These are phyloP conservation scores for Montifringilla adamsi DNA, from an alignment of 2,113 vertebrate genomes.

Conservation along the genomic window DNA sequence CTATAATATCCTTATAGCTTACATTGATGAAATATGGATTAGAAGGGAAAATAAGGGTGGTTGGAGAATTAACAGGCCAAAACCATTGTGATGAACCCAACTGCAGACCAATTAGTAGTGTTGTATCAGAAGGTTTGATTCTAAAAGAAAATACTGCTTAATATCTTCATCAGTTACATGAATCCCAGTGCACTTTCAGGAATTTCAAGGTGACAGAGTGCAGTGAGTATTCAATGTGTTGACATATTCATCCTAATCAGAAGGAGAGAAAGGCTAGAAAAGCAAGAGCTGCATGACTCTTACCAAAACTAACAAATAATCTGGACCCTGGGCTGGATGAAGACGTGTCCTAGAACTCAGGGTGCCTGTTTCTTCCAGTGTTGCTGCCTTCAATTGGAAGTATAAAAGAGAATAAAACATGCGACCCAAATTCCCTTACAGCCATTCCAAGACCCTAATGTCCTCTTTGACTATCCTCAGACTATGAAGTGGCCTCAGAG, in stretches of 20 bases:
- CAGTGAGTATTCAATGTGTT: rapidly evolving
- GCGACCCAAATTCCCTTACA: background rate
- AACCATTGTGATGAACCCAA: background rate
- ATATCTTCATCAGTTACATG: background rate
- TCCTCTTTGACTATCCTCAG: background rate
- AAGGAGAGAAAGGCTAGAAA: background rate
- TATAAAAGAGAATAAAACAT: background rate
- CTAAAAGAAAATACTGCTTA: background rate
- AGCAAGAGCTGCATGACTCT: background rate
- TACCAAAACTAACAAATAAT: background rate
- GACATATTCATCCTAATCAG: background rate
- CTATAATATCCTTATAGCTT: background rate
- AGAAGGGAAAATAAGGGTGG: background rate
- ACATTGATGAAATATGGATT: background rate
- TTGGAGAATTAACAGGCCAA: background rate
- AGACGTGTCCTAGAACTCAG: background rate
- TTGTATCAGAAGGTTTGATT: background rate
- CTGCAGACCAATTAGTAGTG: background rate
- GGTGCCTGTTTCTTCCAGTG: background rate
- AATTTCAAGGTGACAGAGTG: background rate
- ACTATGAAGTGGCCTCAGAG: background rate
- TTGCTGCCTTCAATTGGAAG: background rate
- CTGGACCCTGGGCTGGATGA: background rate
- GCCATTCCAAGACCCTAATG: background rate
- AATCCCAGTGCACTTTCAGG: background rate